phyloP scores from a whole-genome alignment of 2,888 invertebrate genomes.

The Homarus gammarus region DNA sequence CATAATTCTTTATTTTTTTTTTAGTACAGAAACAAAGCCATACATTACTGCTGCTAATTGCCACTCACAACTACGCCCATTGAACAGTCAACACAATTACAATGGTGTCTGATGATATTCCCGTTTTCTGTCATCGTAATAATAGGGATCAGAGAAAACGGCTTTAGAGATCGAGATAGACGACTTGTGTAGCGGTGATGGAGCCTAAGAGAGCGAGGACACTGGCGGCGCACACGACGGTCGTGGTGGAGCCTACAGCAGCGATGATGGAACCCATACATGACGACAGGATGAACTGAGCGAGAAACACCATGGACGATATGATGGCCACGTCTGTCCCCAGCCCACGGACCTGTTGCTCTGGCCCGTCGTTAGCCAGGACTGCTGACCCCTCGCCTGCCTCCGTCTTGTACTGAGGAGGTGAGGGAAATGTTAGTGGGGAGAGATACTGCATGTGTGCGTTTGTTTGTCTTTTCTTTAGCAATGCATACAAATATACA shows the following conservation, averaged over 20 bases:
- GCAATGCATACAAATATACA: not conserved
- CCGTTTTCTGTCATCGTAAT: not conserved
- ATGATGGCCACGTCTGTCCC: constrained; percentile 97
- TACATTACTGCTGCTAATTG: not conserved
- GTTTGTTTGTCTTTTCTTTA: not conserved
- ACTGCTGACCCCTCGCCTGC: constrained; percentile 3
- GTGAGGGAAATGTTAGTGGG: not conserved
- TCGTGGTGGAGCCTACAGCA: constrained; percentile 89
- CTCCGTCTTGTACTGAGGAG: constrained; percentile 50
- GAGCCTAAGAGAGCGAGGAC: constrained; percentile 91
- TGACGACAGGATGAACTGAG: constrained; percentile 93
- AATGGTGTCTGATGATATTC: not conserved
- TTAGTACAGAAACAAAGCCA: not conserved
- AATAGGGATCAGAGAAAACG: not conserved
- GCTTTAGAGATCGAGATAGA: constrained; percentile 90
- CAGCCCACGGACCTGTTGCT: constrained; percentile 85
- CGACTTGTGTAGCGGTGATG: constrained; percentile 90
- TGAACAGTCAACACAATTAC: not conserved
- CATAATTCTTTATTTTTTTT: not conserved
- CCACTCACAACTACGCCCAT: too few species aligned
- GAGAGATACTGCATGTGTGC: too few species aligned
- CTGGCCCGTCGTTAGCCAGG: constrained; percentile 55
- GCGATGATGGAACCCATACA: constrained; percentile 91
- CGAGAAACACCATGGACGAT: constrained; percentile 96
- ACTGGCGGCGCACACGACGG: constrained; percentile 92